Evolutionary conservation across 64 coral and sea anemone species (phyloP).

Genomic region (Montipora sp.): DNA sequence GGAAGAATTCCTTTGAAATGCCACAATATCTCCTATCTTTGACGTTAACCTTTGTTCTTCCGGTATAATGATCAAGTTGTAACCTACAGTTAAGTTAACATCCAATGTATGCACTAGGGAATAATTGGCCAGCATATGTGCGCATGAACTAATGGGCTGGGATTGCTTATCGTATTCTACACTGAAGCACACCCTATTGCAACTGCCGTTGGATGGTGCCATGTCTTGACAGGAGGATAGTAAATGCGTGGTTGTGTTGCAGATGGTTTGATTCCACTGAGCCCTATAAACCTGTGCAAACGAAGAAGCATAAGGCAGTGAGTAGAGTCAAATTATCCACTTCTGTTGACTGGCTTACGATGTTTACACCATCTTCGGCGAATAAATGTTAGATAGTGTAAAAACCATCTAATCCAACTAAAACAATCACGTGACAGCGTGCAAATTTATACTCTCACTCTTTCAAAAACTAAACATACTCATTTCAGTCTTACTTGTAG

Average conservation of each 20-base stretch:
- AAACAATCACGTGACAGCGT: no score
- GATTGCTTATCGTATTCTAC: neutral
- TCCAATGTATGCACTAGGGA: slow-evolving; percentile 20
- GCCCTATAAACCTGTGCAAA: slow-evolving; percentile 21
- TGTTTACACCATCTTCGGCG: no score
- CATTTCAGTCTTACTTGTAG: neutral
- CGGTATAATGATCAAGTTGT: slow-evolving; percentile 57
- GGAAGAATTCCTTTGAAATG: neutral
- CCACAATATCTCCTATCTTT: slow-evolving; percentile 24
- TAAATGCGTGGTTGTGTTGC: neutral
- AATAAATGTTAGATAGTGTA: no score
- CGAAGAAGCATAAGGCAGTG: no score
- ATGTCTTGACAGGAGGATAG: neutral
- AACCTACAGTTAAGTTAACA: slow-evolving; percentile 24
- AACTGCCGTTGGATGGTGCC: neutral
- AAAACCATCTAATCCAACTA: no score
- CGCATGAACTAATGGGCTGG: neutral
- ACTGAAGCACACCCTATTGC: neutral
- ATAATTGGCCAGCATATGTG: neutral
- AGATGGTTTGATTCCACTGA: neutral
- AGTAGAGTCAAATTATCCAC: no score
- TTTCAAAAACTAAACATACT: no score
- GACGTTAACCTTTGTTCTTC: neutral
- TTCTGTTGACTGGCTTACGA: no score
- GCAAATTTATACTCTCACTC: no score